These are phyloP conservation scores for Phengaris alcon DNA, from an alignment of 2,888 invertebrate species.

Conservation along the genomic window DNA sequence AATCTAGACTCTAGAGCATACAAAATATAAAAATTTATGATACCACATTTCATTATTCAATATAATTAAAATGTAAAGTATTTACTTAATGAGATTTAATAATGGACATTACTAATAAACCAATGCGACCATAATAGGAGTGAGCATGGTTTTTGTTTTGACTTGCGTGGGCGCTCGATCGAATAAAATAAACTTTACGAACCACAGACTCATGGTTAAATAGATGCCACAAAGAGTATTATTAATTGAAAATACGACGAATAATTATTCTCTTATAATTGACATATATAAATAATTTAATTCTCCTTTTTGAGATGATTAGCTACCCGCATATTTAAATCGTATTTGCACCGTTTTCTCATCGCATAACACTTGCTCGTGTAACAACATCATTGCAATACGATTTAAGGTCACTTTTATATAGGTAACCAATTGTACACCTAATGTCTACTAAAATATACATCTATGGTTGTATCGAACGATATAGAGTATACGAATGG, in stretches of 20 bases:
- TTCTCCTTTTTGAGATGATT: no score
- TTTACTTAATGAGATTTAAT: slow-evolving; percentile 30
- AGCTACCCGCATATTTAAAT: no score
- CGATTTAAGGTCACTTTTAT: no score
- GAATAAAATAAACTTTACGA: slow-evolving; percentile 55
- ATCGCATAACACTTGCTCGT: no score
- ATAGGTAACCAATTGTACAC: no score
- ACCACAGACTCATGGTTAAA: slow-evolving; percentile 28
- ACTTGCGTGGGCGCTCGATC: slow-evolving; percentile 59
- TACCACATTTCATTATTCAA: slow-evolving; percentile 25
- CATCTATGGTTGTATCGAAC: slow-evolving; percentile 49
- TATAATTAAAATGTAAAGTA: slow-evolving; percentile 28
- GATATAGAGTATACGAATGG: slow-evolving; percentile 55
- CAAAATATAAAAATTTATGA: slow-evolving; percentile 7
- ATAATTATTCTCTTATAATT: not conserved
- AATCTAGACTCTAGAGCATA: not conserved
- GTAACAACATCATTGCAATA: no score
- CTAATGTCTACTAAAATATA: not conserved
- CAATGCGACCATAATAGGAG: slow-evolving; percentile 26
- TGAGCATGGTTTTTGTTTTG: slow-evolving; percentile 36
- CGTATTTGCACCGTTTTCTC: no score
- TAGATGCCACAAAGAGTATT: not conserved
- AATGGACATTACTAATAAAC: slow-evolving; percentile 28
- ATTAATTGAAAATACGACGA: not conserved
- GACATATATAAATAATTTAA: no score